These are phyloP conservation scores for Heliconius charithonia DNA, from an alignment of 2,888 invertebrate genomes.

Conservation along the genomic window DNA sequence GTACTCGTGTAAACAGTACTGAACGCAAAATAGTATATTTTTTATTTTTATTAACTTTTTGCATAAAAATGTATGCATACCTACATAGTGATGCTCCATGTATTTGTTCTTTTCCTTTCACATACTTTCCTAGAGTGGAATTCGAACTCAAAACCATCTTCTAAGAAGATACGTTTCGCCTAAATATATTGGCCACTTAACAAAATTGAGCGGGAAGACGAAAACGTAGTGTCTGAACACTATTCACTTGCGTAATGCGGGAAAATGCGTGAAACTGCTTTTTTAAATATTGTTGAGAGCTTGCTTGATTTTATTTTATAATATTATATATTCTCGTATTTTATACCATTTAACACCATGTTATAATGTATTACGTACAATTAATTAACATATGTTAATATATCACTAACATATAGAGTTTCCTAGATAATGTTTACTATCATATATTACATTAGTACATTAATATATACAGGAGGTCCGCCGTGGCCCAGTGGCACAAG, in stretches of 20 bases:
- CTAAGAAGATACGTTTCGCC: no score
- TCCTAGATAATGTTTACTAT: conserved; percentile 1
- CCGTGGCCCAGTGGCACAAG: no score
- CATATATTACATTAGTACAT: background rate
- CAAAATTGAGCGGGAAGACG: no score
- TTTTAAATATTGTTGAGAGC: no score
- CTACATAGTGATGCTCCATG: background rate
- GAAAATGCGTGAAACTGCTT: no score
- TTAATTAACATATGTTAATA: conserved; percentile 12
- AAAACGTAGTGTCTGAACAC: background rate
- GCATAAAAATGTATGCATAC: no score
- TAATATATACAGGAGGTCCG: no score
- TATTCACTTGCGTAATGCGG: background rate
- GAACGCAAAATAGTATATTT: conserved; percentile 2
- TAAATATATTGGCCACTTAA: background rate
- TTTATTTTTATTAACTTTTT: background rate
- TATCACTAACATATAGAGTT: conserved; percentile 13
- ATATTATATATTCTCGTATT: background rate
- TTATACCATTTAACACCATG: background rate
- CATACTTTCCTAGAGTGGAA: background rate
- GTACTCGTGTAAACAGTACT: conserved; percentile 20
- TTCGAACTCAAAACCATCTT: no score
- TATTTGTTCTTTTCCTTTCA: background rate
- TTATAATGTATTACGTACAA: background rate
- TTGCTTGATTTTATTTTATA: no score